Percentiles rank a stretch among this genome's conserved stretches.
These are phyloP conservation scores for Eospalax fontanierii DNA, from an alignment of 2,797 vertebrate genomes.

Conservation along the genomic window DNA sequence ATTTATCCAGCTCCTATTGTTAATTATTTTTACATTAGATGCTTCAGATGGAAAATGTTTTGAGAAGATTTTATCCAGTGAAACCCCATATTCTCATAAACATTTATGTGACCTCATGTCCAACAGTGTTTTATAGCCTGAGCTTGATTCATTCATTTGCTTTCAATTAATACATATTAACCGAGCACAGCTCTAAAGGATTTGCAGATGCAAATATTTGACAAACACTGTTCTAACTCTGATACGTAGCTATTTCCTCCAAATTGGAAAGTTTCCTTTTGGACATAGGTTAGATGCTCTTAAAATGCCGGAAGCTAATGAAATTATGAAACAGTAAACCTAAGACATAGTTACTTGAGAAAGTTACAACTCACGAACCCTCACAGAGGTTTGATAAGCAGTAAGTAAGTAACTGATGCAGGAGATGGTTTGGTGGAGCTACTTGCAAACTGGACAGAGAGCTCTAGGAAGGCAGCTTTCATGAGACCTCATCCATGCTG, in stretches of 20 bases:
- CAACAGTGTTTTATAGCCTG: conserved; percentile 32
- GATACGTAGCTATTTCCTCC: not conserved
- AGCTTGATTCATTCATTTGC: not conserved
- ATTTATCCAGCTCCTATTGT: too few relatives aligned
- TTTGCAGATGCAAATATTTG: not conserved
- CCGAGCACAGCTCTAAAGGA: not conserved
- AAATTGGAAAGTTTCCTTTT: not conserved
- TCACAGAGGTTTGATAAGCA: not conserved
- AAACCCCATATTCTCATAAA: not conserved
- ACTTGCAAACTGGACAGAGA: not conserved
- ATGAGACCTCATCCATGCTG: not conserved
- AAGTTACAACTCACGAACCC: not conserved
- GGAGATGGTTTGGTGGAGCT: not conserved
- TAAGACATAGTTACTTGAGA: not conserved
- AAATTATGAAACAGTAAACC: not conserved
- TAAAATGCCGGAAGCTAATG: not conserved
- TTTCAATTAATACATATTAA: conserved; percentile 22
- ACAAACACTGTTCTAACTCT: not conserved
- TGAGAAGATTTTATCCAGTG: conserved; percentile 10
- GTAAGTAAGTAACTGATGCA: not conserved
- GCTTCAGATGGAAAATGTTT: conserved; percentile 45
- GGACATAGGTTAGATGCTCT: not conserved
- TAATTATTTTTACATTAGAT: not conserved
- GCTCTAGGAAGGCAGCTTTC: not conserved
- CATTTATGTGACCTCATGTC: conserved; percentile 18